These are phyloP conservation scores for Melieria crassipennis DNA, from an alignment of 2,888 invertebrate genomes.

Conservation along the genomic window DNA sequence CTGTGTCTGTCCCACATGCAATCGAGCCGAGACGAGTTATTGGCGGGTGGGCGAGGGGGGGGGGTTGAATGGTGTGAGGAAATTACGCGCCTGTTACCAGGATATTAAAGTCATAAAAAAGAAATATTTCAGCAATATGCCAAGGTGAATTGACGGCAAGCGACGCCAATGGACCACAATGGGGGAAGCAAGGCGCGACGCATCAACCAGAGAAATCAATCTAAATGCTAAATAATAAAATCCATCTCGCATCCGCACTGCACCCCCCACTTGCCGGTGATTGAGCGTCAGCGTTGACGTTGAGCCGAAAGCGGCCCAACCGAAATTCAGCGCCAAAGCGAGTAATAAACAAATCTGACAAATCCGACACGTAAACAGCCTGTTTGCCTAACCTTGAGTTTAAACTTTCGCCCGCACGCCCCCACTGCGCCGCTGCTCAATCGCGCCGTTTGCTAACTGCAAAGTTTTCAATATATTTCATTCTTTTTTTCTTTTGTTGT, in stretches of 20 bases:
- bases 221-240: constrained; percentile 31
- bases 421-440: too few species aligned
- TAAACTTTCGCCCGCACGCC: constrained; percentile 37
- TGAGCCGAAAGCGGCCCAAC: neutral
- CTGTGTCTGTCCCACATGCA: too few species aligned
- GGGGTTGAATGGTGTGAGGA: neutral
- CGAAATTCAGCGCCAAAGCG: constrained; percentile 6
- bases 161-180: neutral
- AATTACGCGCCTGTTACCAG: constrained; percentile 1
- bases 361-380: constrained; percentile 37
- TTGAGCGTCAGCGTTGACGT: constrained; percentile 8
- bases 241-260: too few species aligned
- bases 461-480: neutral
- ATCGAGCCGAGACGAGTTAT: too few species aligned
- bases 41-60: neutral
- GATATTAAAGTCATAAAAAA: constrained; percentile 25
- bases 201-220: constrained; percentile 18
- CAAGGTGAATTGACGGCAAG: neutral
- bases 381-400: constrained; percentile 41
- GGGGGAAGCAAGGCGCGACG: neutral
- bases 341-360: constrained; percentile 29
- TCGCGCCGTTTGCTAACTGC: neutral
- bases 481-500: neutral
- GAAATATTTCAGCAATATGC: constrained; percentile 20
- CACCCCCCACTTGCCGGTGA: neutral